phyloP scores from a whole-genome alignment of 2,888 invertebrate genomes.

The Polydesmus complanatus region DNA sequence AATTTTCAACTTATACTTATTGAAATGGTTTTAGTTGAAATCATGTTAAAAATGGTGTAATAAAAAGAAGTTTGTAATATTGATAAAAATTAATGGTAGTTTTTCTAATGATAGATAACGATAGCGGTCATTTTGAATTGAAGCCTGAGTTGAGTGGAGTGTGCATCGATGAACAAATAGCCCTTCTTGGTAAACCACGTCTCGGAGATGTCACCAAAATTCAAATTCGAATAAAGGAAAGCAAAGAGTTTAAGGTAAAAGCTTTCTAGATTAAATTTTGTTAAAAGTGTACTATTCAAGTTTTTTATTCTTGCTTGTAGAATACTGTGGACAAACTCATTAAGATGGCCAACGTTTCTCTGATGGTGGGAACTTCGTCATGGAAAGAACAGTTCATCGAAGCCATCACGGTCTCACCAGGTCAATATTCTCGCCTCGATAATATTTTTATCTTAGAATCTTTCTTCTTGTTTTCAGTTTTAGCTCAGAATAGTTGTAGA shows the following conservation, averaged over 20 bases:
- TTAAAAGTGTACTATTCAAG: background rate
- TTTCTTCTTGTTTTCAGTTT: background rate
- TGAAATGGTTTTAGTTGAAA: too few relatives aligned
- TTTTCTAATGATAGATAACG: background rate
- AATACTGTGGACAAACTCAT: constrained; percentile 96
- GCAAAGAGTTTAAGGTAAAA: constrained; percentile 93
- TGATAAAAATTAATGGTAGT: too few relatives aligned
- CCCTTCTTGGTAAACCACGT: constrained; percentile 78
- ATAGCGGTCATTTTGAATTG: background rate
- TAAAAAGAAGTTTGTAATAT: too few relatives aligned
- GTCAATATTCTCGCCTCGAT: constrained; percentile 35
- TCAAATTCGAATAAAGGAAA: constrained; percentile 86
- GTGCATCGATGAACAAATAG: constrained; percentile 63
- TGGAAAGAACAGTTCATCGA: constrained; percentile 99
- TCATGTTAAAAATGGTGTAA: too few relatives aligned
- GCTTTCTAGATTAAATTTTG: background rate
- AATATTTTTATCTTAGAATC: background rate
- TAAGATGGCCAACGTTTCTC: constrained; percentile 88
- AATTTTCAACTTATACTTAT: too few relatives aligned
- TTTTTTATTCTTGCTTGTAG: constrained; percentile 35
- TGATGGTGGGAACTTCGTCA: constrained; percentile 81
- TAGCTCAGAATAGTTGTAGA: background rate
- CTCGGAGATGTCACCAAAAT: constrained; percentile 75
- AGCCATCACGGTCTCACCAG: constrained; percentile 84
- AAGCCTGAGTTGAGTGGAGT: background rate